These are phyloP conservation scores for Synergus japonicus DNA, from an alignment of 2,888 invertebrate genomes.

Conservation along the genomic window DNA sequence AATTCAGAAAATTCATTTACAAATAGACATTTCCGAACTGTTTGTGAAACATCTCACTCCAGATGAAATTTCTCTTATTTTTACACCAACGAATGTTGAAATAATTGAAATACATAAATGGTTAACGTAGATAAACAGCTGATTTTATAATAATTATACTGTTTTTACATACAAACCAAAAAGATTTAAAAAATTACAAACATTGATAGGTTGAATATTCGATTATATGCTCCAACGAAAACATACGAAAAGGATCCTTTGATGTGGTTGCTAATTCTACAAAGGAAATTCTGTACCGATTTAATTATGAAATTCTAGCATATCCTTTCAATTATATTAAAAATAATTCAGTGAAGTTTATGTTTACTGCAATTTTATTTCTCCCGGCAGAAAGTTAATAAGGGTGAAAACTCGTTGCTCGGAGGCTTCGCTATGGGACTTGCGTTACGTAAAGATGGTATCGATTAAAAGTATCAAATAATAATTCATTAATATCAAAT, in stretches of 20 bases:
- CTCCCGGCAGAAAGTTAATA: background rate
- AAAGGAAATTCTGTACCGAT: too few relatives aligned
- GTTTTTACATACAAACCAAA: background rate
- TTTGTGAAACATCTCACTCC: background rate
- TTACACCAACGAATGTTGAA: too few relatives aligned
- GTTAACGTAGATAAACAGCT: background rate
- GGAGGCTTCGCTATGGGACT: too few relatives aligned
- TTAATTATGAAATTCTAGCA: background rate
- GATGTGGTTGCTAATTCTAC: background rate
- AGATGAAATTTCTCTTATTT: background rate
- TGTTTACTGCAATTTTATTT: background rate
- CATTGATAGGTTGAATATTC: conserved; percentile 3
- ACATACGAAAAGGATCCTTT: background rate
- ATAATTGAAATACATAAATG: too few relatives aligned
- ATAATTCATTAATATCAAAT: background rate
- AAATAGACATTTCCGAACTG: background rate
- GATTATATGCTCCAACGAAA: background rate
- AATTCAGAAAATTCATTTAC: background rate
- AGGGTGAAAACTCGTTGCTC: background rate
- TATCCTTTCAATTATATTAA: background rate
- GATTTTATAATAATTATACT: background rate
- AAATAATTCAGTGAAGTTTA: background rate
- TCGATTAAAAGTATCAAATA: background rate
- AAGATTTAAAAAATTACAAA: background rate
- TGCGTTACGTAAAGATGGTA: background rate